Evolutionary conservation across 2,113 vertebrate genomes (phyloP).

Genomic region (Proterorhinus semilunaris): DNA sequence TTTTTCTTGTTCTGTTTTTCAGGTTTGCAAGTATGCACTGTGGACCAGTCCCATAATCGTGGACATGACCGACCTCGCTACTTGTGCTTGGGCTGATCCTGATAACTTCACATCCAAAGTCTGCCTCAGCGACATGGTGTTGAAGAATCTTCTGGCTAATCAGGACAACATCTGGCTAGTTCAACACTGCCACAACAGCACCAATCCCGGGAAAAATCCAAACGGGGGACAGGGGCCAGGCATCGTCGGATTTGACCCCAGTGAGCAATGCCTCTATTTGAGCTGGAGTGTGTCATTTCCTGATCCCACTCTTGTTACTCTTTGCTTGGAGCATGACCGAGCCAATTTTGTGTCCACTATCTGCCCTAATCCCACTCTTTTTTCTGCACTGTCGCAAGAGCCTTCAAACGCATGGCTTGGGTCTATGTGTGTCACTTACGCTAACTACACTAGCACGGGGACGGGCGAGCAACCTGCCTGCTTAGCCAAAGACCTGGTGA

Average conservation of each 20-base stretch:
- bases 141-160: constrained; percentile 73
- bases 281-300: constrained; percentile 69
- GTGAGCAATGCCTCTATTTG: constrained; percentile 71
- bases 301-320: constrained; percentile 59
- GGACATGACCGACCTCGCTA: constrained; percentile 76
- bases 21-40: constrained; percentile 73
- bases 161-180: constrained; percentile 77
- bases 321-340: constrained; percentile 80
- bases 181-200: constrained; percentile 68
- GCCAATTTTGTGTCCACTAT: constrained; percentile 66
- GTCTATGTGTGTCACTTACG: constrained; percentile 65
- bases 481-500: constrained; percentile 57
- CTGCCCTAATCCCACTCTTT: constrained; percentile 60
- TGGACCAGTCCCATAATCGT: constrained; percentile 71
- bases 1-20: background rate
- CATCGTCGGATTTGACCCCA: constrained; percentile 46
- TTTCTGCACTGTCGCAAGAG: constrained; percentile 63
- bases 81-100: constrained; percentile 73
- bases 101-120: constrained; percentile 74
- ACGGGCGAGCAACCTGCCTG: constrained; percentile 40
- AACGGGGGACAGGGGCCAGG: constrained; percentile 11
- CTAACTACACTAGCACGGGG: constrained; percentile 35
- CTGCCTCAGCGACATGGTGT: constrained; percentile 66
- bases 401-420: constrained; percentile 70
- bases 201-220: constrained; percentile 19